These are phyloP conservation scores for Nycticebus coucang DNA, from an alignment of 2,113 vertebrate genomes.

Conservation along the genomic window DNA sequence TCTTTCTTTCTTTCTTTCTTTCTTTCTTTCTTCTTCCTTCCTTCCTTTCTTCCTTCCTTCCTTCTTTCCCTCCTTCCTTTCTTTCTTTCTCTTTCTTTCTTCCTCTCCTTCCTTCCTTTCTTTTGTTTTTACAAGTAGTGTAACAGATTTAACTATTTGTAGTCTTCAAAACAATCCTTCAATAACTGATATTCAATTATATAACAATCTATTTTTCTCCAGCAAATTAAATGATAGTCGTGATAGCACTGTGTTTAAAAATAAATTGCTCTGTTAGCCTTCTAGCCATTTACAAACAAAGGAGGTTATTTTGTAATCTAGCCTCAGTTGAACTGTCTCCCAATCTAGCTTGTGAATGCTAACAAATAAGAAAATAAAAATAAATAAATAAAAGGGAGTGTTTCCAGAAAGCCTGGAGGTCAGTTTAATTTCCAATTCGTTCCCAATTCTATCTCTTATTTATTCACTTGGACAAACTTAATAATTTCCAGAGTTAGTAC, in stretches of 20 bases:
- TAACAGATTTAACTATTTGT: neutral
- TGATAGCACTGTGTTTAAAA: neutral
- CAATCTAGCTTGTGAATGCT: neutral
- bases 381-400: neutral
- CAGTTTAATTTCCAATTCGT: neutral
- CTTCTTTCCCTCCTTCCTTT: no score
- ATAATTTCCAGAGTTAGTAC: constrained; percentile 16
- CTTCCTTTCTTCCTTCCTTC: no score
- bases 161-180: constrained; percentile 19
- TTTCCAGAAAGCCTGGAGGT: neutral
- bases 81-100: no score
- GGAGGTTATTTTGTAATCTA: neutral
- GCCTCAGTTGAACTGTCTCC: neutral
- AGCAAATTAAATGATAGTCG: constrained; percentile 38
- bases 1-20: no score
- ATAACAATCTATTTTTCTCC: constrained; percentile 2
- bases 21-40: no score
- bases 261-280: neutral
- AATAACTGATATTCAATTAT: constrained; percentile 57
- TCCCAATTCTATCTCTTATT: neutral
- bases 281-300: constrained; percentile 47
- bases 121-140: neutral
- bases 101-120: no score
- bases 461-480: constrained; percentile 25
- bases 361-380: neutral